Evolutionary conservation across 30 jellyfish, hydroid and myxozoan species (phyloP).

Genomic region (Hydra vulgaris): DNA sequence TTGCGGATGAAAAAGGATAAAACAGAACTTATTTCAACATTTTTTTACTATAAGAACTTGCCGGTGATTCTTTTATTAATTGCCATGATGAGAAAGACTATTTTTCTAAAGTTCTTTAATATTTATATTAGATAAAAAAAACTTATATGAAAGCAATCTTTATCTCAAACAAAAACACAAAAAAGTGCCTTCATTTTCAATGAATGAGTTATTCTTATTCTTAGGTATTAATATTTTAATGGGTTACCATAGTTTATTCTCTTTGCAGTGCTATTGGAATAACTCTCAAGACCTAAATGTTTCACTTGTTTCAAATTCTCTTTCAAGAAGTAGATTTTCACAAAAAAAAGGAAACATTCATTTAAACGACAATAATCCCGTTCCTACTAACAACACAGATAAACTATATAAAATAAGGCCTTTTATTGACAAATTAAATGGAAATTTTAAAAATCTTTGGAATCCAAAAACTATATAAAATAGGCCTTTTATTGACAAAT

Average conservation of each 20-base stretch:
- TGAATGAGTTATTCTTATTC: constrained; percentile 39
- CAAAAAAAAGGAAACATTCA: constrained; percentile 15
- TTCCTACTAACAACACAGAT: constrained; percentile 47
- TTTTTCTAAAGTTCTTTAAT: constrained; percentile 32
- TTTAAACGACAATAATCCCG: constrained; percentile 31
- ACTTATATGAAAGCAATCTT: constrained; percentile 32
- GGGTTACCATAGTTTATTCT: constrained; percentile 58
- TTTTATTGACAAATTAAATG: constrained; percentile 39
- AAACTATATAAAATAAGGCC: constrained; percentile 51
- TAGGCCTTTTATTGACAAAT: too few relatives aligned
- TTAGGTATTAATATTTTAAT: constrained; percentile 44
- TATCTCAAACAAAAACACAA: constrained; percentile 23
- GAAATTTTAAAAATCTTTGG: constrained; percentile 34
- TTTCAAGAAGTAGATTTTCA: constrained; percentile 33
- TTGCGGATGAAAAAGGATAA: too few relatives aligned
- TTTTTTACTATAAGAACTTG: constrained; percentile 39
- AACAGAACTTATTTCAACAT: too few relatives aligned
- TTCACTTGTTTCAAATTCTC: constrained; percentile 32
- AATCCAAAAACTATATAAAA: constrained; percentile 19
- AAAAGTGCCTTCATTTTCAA: constrained; percentile 6
- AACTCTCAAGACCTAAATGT: too few relatives aligned
- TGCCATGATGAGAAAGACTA: constrained; percentile 30
- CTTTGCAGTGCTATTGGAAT: constrained; percentile 28
- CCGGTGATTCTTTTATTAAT: constrained; percentile 20
- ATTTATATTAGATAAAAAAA: constrained; percentile 10